Conservation (phyloP, 2,888 invertebrate species). For the Lymantria monacha region DNA sequence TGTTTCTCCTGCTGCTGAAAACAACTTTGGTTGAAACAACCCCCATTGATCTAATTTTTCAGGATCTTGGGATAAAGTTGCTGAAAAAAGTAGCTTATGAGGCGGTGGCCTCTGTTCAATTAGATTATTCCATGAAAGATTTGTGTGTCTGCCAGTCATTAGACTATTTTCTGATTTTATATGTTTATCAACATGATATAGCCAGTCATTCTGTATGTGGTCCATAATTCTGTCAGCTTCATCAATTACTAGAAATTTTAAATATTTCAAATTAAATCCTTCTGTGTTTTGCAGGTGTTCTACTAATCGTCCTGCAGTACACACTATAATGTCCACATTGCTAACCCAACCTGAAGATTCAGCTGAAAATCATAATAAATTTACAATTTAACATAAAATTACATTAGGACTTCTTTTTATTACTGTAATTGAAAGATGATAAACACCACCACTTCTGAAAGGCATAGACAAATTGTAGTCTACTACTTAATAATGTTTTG, state of each 20-base stretch:
- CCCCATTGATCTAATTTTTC: slow-evolving; percentile 95
- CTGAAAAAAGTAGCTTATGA: slow-evolving; percentile 98
- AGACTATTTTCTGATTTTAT: slow-evolving; percentile 80
- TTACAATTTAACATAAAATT: not conserved
- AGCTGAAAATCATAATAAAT: slow-evolving; percentile 58
- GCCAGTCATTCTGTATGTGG: slow-evolving; percentile 95
- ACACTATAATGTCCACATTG: slow-evolving; percentile 92
- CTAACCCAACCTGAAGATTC: slow-evolving; percentile 81
- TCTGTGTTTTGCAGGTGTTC: slow-evolving; percentile 94
- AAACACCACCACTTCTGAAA: too few species aligned
- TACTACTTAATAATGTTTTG: too few species aligned
- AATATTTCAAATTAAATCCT: slow-evolving; percentile 87
- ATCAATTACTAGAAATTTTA: slow-evolving; percentile 94
- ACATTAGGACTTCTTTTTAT: too few species aligned
- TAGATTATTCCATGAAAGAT: slow-evolving; percentile 76
- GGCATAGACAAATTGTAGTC: too few species aligned
- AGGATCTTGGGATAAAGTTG: slow-evolving; percentile 97
- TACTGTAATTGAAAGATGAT: too few species aligned
- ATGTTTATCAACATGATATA: slow-evolving; percentile 89
- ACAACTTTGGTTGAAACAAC: slow-evolving; percentile 95
- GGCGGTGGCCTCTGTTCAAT: slow-evolving; percentile 79
- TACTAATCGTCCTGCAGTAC: slow-evolving; percentile 96
- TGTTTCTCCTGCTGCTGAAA: slow-evolving; percentile 85
- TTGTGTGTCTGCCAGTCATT: slow-evolving; percentile 71
- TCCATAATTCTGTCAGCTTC: slow-evolving; percentile 98